These are phyloP conservation scores for Nebria brevicollis DNA, from an alignment of 2,888 invertebrate species.

Conservation along the genomic window DNA sequence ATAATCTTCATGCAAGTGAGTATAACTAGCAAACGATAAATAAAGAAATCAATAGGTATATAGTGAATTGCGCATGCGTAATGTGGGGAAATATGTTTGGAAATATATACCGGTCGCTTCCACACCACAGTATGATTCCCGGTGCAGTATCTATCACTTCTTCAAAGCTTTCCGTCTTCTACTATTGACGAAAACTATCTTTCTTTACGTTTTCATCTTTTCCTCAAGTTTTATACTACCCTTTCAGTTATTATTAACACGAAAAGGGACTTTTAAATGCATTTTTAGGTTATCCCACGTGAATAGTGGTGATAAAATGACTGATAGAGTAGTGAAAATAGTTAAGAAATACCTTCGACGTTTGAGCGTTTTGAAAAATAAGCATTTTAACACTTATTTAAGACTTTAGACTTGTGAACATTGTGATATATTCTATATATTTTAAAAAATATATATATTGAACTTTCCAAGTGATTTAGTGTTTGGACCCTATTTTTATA, in stretches of 20 bases:
- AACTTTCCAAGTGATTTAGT: not conserved
- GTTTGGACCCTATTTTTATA: not conserved
- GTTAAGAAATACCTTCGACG: conserved; percentile 35
- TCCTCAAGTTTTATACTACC: conserved; percentile 13
- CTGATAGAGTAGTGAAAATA: conserved; percentile 35
- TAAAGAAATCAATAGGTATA: conserved; percentile 37
- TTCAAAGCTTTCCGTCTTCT: conserved; percentile 24
- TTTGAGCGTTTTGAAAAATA: conserved; percentile 32
- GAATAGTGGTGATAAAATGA: conserved; percentile 25
- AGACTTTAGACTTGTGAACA: conserved; percentile 17
- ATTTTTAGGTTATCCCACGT: conserved; percentile 36
- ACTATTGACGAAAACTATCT: conserved; percentile 11
- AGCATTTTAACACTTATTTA: conserved; percentile 30
- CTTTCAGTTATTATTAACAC: not conserved
- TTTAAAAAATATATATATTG: not conserved
- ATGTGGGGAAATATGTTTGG: not conserved
- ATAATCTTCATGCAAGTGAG: conserved; percentile 13
- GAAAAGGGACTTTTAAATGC: not conserved
- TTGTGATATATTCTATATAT: not conserved
- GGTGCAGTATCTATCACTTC: conserved; percentile 28
- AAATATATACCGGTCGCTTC: not conserved
- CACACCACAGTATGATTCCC: conserved; percentile 28
- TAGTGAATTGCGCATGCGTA: conserved; percentile 30
- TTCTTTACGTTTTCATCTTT: conserved; percentile 22
- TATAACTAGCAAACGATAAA: conserved; percentile 25